Base-by-base conservation (phyloP, 2,113 vertebrate species). In the Corvus cornix region DNA sequence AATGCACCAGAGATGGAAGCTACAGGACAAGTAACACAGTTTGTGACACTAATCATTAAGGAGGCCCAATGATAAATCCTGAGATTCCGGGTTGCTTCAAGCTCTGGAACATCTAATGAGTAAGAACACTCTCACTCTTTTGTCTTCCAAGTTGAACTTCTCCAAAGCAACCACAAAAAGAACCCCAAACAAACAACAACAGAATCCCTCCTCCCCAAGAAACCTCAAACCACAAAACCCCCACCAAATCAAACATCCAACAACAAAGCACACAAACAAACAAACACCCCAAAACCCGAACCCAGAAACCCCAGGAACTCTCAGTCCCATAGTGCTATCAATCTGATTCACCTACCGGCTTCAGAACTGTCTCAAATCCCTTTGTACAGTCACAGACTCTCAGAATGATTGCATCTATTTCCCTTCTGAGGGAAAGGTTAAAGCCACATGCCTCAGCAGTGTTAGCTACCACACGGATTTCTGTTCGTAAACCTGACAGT, bases 401-500 rank as follows among this genome's bases (percentile, higher is more conserved):
- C 63, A 41, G 13, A 53, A 27, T 2, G 56, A 7, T 52, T 60
- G 43, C 19, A 56, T 22, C 13, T 26, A 4, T 62, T 84, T 87
- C 58, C 48, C 33, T 27, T 66, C 24, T 37, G 49, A 78, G 13
- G 16, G 33, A 60, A 46, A 30, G 31, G 13, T 24, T 83, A 43
- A 89, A 89, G 19, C 9, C 15, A 37, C 44, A 11, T 35, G 11
- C 39, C 26, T 87, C 44, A n/a, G 44, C 24, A 78, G 39, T 3
- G 1, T 67, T 58, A 69, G 8, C 20, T 84, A 74, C 49, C 31
- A 48, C 49, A 46, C 28, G 37, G 53, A 66, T 68, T 92, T 90
- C 60, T 62, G 24, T 75, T 79, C 84, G 64, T 55, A 83, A 89
- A 79, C 35, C 18, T 95, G 73, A 73, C 41, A 74, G 55, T 66